phyloP scores from a whole-genome alignment of 2,113 vertebrate genomes.

The Periophthalmodon schlosseri region DNA sequence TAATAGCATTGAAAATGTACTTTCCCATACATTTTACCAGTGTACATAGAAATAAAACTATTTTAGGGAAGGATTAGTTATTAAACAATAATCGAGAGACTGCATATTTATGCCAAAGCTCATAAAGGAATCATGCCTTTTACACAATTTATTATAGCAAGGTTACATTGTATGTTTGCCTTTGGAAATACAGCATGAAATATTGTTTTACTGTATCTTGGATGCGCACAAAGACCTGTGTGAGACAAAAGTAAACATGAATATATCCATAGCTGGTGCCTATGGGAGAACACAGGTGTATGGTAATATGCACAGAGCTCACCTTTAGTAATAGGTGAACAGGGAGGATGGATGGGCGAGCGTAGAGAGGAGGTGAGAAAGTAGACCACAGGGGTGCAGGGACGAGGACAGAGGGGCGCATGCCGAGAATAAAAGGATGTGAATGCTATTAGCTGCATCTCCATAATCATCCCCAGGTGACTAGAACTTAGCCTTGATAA shows the following conservation, averaged over 20 bases:
- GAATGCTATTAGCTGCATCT: conserved; percentile 73
- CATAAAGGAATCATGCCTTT: too few relatives aligned
- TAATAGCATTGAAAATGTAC: too few relatives aligned
- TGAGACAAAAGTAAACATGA: conserved; percentile 13
- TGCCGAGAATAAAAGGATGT: conserved; percentile 63
- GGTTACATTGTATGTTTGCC: not conserved
- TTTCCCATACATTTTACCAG: too few relatives aligned
- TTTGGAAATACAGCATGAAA: not conserved
- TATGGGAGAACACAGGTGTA: conserved; percentile 51
- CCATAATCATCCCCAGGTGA: conserved; percentile 74
- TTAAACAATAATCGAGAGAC: not conserved
- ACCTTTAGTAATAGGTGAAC: conserved; percentile 55
- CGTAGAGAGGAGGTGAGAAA: conserved; percentile 53
- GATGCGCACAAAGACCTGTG: conserved; percentile 1
- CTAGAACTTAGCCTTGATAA: conserved; percentile 74
- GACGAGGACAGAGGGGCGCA: conserved; percentile 41
- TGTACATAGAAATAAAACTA: too few relatives aligned
- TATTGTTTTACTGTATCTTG: not conserved
- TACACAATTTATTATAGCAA: not conserved
- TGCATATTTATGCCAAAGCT: too few relatives aligned
- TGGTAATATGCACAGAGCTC: conserved; percentile 36
- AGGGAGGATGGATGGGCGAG: conserved; percentile 23
- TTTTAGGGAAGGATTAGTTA: not conserved
- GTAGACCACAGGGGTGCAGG: conserved; percentile 64
- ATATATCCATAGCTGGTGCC: conserved; percentile 13